Conservation (phyloP, 2,113 vertebrate species). For the Indicator indicator region DNA sequence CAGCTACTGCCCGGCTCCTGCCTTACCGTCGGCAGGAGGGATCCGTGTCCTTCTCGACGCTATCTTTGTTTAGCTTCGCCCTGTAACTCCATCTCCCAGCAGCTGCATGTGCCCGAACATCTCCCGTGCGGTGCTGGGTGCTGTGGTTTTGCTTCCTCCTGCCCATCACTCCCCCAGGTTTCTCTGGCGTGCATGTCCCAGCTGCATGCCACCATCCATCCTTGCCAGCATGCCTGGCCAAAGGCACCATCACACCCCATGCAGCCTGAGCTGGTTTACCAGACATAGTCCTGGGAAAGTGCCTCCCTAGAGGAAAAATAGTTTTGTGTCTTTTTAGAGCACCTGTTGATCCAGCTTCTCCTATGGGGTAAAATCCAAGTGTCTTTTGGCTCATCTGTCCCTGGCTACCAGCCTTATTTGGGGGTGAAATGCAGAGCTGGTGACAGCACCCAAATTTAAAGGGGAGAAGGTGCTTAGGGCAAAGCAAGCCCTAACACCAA, state of each 20-base stretch:
- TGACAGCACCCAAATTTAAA: neutral
- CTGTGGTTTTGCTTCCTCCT: conserved; percentile 26
- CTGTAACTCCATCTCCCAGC: conserved; percentile 66
- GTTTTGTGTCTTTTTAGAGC: neutral
- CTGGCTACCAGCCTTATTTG: neutral
- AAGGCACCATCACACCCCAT: rapidly evolving
- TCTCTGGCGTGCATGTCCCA: neutral
- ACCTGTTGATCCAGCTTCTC: neutral
- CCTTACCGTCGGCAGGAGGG: conserved; percentile 60
- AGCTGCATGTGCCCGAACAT: conserved; percentile 59
- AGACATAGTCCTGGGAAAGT: rapidly evolving
- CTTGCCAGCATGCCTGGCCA: neutral
- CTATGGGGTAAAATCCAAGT: neutral
- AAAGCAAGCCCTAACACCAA: rapidly evolving
- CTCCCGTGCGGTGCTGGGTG: conserved; percentile 65
- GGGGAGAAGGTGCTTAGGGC: neutral
- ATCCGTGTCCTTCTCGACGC: conserved; percentile 72
- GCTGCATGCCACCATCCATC: rapidly evolving
- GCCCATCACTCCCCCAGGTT: neutral
- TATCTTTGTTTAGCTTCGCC: conserved; percentile 52
- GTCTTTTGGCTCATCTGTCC: neutral
- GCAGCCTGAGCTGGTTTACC: neutral
- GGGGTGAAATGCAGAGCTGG: neutral
- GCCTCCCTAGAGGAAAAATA: neutral
- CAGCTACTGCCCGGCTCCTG: conserved; percentile 70